These are phyloP conservation scores for Xestia rhomboidea DNA, from an alignment of 2,888 invertebrate species.

Conservation along the genomic window DNA sequence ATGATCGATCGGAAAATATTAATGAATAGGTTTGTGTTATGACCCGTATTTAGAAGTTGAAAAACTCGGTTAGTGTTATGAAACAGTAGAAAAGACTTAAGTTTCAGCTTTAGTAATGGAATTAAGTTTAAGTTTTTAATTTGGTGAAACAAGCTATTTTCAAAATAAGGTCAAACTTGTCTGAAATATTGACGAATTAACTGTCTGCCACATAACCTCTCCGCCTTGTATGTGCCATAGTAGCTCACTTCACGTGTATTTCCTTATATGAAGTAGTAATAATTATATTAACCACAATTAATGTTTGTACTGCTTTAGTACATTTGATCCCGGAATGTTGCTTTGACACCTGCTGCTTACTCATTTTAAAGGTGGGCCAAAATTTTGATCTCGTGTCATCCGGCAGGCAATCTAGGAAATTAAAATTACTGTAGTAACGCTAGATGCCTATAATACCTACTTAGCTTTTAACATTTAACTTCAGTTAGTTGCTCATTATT, in stretches of 20 bases:
- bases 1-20: background rate
- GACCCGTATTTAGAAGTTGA: background rate
- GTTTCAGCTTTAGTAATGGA: background rate
- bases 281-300: background rate
- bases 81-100: background rate
- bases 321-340: conserved; percentile 10
- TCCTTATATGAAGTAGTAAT: background rate
- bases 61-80: background rate
- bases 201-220: background rate
- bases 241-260: background rate
- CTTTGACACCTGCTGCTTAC: background rate
- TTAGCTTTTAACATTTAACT: too few relatives aligned
- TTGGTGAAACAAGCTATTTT: background rate
- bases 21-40: background rate
- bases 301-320: background rate
- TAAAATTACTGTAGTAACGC: too few relatives aligned
- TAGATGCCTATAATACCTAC: too few relatives aligned
- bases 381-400: too few relatives aligned
- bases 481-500: too few relatives aligned
- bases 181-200: background rate
- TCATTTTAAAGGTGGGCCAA: too few relatives aligned
- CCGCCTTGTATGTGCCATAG: background rate
- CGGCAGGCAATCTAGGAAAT: too few relatives aligned
- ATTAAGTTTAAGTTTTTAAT: background rate
- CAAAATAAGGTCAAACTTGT: background rate